These are phyloP conservation scores for Drosophila infuscata DNA, from an alignment of 2,888 invertebrate genomes.

Conservation along the genomic window DNA sequence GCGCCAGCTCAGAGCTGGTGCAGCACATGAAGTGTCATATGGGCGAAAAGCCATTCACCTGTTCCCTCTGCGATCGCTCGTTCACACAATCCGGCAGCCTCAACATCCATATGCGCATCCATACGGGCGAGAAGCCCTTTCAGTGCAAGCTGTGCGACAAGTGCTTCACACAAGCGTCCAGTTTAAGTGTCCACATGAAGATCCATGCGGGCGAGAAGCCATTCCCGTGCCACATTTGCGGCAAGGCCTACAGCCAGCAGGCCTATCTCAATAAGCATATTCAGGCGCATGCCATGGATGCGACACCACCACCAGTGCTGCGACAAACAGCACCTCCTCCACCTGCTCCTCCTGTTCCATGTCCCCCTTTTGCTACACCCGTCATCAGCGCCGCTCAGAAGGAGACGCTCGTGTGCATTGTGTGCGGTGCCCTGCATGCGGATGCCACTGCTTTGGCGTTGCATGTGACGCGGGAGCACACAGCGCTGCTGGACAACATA, in stretches of 20 bases:
- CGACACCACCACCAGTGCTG: conserved; percentile 20
- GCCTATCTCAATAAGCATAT: conserved; percentile 84
- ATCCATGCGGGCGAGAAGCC: conserved; percentile 84
- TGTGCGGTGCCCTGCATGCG: conserved; percentile 82
- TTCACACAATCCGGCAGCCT: conserved; percentile 85
- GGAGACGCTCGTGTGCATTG: conserved; percentile 83
- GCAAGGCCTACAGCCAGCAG: conserved; percentile 84
- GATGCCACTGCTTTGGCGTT: conserved; percentile 82
- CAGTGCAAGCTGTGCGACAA: conserved; percentile 84
- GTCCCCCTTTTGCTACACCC: not conserved
- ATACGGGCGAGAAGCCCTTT: conserved; percentile 85
- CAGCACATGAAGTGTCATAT: conserved; percentile 85
- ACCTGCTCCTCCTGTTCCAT: not conserved
- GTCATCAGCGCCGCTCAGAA: conserved; percentile 24
- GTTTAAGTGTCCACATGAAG: conserved; percentile 85
- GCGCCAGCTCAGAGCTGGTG: conserved; percentile 84
- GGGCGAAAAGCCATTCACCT: conserved; percentile 85
- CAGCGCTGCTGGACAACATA: conserved; percentile 82
- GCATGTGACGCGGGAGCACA: conserved; percentile 83
- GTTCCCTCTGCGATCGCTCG: conserved; percentile 84
- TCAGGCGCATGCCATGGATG: conserved; percentile 75
- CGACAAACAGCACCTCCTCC: not conserved
- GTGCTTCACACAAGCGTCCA: conserved; percentile 85
- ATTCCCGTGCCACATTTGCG: conserved; percentile 82
- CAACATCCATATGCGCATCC: conserved; percentile 85